Evolutionary conservation across 2,797 vertebrate species (phyloP), one percentile per base, ranked within the genome.

Genomic region (Hapalemur alaotrensis): DNA sequence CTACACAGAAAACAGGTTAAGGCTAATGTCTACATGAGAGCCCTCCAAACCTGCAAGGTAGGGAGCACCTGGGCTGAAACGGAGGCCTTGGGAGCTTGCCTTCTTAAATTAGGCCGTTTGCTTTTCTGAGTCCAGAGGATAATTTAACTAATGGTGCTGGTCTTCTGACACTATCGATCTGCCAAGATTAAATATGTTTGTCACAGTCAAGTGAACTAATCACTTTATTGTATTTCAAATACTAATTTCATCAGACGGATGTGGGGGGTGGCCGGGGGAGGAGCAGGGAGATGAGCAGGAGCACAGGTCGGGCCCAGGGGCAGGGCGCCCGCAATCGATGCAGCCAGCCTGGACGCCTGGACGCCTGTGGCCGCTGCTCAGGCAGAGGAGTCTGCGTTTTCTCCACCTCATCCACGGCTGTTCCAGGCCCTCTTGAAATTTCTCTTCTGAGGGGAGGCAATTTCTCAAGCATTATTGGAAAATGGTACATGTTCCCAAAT

Each of bases 131-230:
- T 80, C 93, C 81, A 84, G 82, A 90, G 83, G 72, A 96, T 97
- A 95, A 97, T 97, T 97, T 98, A 98, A 97, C 96, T 97, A 97
- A 98, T 96, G 96, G 97, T 17, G 17, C 89, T 88, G 89, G 89
- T 95, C 97, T 97, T 98, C 96, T 98, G 97, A 96, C 97, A 94
- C 57, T 89, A 98, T 98, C 52, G 97, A 98, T 97, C 52, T 73
- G 88, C 88, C 78, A 91, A 97, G 97, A 97, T 98, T 97, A 98
- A 98, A 98, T 97, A 94, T 97, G 96, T 97, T 98, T 98, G 97
- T 98, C 97, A 98, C 96, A 97, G 97, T 97, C 97, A 98, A 98
- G 97, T 95, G 95, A 97, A 96, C 98, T 97, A 98, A 98, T 98
- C 97, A 96, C 97, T 98, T 98, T 98, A 98, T 95, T 98, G 96